Evolutionary conservation across 2,797 vertebrate species (phyloP).

Genomic region (Eurystomus glaucurus): DNA sequence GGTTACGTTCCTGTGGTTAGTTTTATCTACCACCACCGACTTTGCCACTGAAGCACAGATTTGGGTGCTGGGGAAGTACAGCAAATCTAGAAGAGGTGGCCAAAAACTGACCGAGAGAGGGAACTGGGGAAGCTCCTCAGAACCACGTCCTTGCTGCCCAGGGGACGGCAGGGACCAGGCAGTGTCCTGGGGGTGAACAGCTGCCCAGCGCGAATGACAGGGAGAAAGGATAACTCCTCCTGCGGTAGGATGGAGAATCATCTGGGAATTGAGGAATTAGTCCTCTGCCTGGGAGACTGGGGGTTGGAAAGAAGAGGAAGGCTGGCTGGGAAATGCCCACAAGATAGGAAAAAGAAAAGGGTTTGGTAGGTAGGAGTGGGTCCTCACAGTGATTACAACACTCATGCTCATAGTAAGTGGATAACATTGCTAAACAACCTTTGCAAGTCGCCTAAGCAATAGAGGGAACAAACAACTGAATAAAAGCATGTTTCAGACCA

Average conservation of each 20-base stretch:
- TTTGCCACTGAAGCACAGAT: neutral
- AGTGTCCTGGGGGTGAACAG: neutral
- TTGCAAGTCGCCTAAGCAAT: neutral
- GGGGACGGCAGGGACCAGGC: neutral
- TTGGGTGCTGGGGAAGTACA: neutral
- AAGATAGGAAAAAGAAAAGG: neutral
- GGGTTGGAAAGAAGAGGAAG: neutral
- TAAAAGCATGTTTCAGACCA: neutral
- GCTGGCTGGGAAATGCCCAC: neutral
- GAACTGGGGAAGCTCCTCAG: neutral
- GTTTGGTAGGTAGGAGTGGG: neutral
- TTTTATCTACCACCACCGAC: neutral
- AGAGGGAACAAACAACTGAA: neutral
- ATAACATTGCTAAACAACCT: neutral
- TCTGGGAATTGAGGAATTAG: neutral
- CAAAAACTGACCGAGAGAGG: neutral
- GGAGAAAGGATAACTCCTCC: neutral
- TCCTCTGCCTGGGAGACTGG: neutral
- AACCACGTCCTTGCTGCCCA: accelerated
- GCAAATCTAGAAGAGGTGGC: neutral
- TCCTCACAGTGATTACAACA: neutral
- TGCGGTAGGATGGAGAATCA: neutral
- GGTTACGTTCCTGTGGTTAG: neutral
- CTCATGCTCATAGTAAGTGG: accelerated
- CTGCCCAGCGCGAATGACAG: neutral